Conservation (phyloP, 2,888 invertebrate genomes). For the Tigriopus californicus region DNA sequence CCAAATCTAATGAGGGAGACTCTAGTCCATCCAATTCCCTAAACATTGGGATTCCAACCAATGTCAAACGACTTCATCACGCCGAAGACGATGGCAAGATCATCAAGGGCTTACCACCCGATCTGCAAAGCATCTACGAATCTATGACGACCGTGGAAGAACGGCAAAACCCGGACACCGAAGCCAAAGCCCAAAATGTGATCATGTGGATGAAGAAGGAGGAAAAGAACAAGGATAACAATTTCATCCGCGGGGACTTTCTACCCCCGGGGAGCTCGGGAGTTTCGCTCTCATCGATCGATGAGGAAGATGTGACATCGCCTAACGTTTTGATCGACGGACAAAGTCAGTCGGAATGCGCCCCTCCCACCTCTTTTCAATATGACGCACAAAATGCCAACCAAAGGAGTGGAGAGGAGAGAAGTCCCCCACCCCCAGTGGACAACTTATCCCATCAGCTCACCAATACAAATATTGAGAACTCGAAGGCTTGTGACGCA, state of each 20-base stretch:
- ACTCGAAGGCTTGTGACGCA: too few relatives aligned
- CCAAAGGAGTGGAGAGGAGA: not conserved
- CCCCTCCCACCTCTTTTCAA: not conserved
- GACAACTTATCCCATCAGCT: too few relatives aligned
- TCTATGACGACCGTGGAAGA: too few relatives aligned
- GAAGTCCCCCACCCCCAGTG: too few relatives aligned
- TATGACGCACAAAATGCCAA: not conserved
- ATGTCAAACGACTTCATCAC: not conserved
- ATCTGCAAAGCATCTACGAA: too few relatives aligned
- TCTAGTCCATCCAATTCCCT: not conserved
- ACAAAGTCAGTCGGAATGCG: too few relatives aligned
- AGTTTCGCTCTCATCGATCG: conserved; percentile 19
- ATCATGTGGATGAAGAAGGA: not conserved
- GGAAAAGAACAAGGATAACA: not conserved
- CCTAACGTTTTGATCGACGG: not conserved
- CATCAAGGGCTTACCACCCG: too few relatives aligned
- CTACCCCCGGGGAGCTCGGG: conserved; percentile 21
- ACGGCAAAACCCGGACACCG: too few relatives aligned
- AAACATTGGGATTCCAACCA: not conserved
- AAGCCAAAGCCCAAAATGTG: too few relatives aligned
- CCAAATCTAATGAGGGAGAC: too few relatives aligned
- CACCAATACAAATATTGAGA: too few relatives aligned
- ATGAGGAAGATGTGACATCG: not conserved
- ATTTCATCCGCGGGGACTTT: not conserved
- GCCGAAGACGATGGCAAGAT: too few relatives aligned